A percentile compares a stretch with the other conserved stretches of the same genome.
These are phyloP conservation scores for Benthochromis sp. DNA, from an alignment of 2,113 vertebrate species.

Conservation along the genomic window DNA sequence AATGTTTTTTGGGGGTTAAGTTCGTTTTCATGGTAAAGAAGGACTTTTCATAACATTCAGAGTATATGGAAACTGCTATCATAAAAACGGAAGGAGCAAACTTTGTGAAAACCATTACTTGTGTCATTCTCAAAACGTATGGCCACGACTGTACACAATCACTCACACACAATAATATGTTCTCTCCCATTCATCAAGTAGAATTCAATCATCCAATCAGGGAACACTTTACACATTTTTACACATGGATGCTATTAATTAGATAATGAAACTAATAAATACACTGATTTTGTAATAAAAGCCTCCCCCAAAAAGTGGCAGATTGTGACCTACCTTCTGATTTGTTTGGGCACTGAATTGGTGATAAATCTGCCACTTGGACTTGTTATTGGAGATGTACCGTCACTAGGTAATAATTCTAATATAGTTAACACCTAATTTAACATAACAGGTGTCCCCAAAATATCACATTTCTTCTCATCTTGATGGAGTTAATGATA, in stretches of 20 bases:
- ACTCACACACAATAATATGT: neutral
- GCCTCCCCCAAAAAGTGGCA: neutral
- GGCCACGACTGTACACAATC: neutral
- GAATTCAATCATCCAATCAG: neutral
- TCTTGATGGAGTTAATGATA: neutral
- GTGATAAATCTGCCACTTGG: neutral
- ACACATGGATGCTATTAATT: neutral
- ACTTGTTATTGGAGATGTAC: neutral
- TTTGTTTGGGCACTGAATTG: neutral
- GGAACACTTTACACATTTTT: neutral
- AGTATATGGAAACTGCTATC: neutral
- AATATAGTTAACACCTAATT: neutral
- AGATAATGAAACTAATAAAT: neutral
- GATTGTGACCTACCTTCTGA: neutral
- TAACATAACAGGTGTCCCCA: neutral
- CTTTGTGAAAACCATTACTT: neutral
- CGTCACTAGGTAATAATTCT: neutral
- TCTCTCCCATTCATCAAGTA: neutral
- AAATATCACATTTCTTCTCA: neutral
- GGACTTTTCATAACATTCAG: neutral
- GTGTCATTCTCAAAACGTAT: neutral
- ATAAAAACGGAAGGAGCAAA: neutral
- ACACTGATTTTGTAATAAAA: neutral
- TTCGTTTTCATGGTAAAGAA: neutral
- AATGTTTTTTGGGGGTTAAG: neutral